A percentile compares a stretch with the other conserved stretches of the same genome.
phyloP scores from a whole-genome alignment of 1,140 invertebrate species.

The Aricia agestis region DNA sequence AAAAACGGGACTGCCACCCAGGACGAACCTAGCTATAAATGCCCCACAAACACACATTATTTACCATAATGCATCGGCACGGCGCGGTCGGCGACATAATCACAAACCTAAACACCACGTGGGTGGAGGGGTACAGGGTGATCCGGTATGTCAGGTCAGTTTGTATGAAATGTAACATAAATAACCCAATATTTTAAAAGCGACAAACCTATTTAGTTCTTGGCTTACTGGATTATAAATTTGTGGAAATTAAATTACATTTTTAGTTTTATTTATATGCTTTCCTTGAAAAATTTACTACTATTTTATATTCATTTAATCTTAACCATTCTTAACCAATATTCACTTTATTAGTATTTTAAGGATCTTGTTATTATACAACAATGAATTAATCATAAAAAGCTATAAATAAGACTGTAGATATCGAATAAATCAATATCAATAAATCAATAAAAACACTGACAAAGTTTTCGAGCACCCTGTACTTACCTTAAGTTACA shows the following conservation, averaged over 20 bases:
- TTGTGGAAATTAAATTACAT: not conserved
- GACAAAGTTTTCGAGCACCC: not conserved
- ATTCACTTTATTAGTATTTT: too few species aligned
- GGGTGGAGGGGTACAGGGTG: conserved; percentile 61
- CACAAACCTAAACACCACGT: conserved; percentile 66
- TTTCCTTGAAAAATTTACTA: too few species aligned
- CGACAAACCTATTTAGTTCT: too few species aligned
- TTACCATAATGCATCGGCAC: conserved; percentile 71
- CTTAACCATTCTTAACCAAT: too few species aligned
- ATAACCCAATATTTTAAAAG: too few species aligned
- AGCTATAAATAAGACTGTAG: not conserved
- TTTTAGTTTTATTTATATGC: too few species aligned
- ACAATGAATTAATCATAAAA: not conserved
- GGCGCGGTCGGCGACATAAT: conserved; percentile 65
- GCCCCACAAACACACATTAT: conserved; percentile 73
- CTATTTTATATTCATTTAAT: too few species aligned
- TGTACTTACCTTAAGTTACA: not conserved
- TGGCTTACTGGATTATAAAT: too few species aligned
- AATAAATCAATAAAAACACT: not conserved
- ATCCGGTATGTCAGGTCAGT: conserved; percentile 43
- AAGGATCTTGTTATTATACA: too few species aligned
- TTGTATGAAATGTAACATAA: not conserved
- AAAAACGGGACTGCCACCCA: conserved; percentile 60
- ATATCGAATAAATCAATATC: not conserved
- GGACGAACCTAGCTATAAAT: conserved; percentile 65